These are phyloP conservation scores for Vanessa cardui DNA, from an alignment of 2,888 invertebrate species.

Conservation along the genomic window DNA sequence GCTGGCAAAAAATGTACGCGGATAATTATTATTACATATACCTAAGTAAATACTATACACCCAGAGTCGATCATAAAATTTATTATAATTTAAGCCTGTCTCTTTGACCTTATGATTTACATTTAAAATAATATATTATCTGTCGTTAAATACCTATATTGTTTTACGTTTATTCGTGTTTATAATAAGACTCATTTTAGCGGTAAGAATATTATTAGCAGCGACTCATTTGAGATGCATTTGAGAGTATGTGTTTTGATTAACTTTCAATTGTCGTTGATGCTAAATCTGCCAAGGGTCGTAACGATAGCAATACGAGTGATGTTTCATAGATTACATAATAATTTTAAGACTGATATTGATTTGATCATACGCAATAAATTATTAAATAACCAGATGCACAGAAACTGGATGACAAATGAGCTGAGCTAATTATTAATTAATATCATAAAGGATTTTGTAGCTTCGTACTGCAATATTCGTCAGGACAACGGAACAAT, in stretches of 20 bases:
- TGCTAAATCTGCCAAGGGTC: slow-evolving; percentile 22
- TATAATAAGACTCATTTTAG: not conserved
- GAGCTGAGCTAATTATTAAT: not conserved
- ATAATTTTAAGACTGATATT: not conserved
- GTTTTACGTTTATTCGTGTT: slow-evolving; percentile 17
- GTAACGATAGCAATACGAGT: slow-evolving; percentile 2
- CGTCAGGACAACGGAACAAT: slow-evolving; percentile 16
- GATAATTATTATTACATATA: not conserved
- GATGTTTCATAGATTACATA: no score
- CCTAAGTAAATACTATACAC: not conserved
- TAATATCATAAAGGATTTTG: not conserved
- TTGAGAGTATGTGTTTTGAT: not conserved
- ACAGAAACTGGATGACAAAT: not conserved
- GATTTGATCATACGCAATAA: not conserved
- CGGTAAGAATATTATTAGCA: not conserved
- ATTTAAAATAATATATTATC: slow-evolving; percentile 33
- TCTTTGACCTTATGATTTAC: slow-evolving; percentile 19
- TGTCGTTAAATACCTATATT: slow-evolving; percentile 24
- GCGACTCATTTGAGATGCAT: not conserved
- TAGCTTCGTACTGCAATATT: not conserved
- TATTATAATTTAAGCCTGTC: slow-evolving; percentile 12
- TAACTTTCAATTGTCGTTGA: slow-evolving; percentile 4
- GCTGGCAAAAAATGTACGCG: not conserved
- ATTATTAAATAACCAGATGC: no score
- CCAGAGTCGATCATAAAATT: not conserved